Percentiles rank a stretch among this genome's conserved stretches.
These are phyloP conservation scores for Campoplex capitator DNA, from an alignment of 2,888 invertebrate species.

Conservation along the genomic window DNA sequence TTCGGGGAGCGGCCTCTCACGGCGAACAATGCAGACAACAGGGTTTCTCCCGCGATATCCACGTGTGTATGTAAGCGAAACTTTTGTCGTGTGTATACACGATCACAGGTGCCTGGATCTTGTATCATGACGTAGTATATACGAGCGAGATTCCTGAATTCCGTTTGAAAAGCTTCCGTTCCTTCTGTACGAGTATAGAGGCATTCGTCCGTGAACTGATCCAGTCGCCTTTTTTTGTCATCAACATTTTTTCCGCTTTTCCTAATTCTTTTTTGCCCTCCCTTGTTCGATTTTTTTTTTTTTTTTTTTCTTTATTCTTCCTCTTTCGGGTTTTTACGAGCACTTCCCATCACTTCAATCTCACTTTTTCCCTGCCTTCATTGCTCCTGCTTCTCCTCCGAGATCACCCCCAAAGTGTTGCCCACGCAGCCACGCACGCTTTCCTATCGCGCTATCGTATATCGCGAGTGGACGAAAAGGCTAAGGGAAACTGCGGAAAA, in stretches of 20 bases:
- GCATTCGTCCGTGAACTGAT: neutral
- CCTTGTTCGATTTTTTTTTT: neutral
- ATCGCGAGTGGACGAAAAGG: too few species aligned
- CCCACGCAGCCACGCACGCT: too few species aligned
- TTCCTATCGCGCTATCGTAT: too few species aligned
- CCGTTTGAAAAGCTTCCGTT: constrained; percentile 21
- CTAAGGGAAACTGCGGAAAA: too few species aligned
- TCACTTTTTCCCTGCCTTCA: too few species aligned
- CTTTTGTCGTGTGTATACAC: neutral
- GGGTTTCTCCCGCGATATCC: constrained; percentile 8
- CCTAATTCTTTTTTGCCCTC: neutral
- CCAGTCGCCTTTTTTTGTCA: neutral
- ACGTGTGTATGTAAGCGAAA: neutral
- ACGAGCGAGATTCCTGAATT: constrained; percentile 35
- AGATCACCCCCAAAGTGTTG: too few species aligned
- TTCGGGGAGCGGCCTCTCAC: constrained; percentile 21
- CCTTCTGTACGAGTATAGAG: neutral
- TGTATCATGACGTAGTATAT: constrained; percentile 14
- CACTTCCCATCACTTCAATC: too few species aligned
- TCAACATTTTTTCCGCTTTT: neutral
- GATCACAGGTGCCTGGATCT: constrained; percentile 31
- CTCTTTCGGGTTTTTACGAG: too few species aligned
- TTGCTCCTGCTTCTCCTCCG: too few species aligned
- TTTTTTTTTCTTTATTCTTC: too few species aligned
- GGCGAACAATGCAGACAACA: constrained; percentile 55